Evolutionary conservation across 2,888 invertebrate species (phyloP).

Genomic region (Eupithecia vulgata): DNA sequence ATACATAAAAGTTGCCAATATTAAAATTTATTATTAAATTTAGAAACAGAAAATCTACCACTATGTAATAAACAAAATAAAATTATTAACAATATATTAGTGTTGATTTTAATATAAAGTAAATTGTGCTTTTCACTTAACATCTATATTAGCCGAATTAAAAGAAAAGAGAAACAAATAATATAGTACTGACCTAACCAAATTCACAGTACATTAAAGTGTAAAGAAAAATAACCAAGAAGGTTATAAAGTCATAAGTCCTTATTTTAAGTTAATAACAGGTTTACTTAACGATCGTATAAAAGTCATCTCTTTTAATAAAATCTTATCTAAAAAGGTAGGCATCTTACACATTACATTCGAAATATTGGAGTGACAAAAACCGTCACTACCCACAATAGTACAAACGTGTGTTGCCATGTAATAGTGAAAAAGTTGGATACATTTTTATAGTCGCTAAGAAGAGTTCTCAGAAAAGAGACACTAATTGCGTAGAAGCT

Average conservation of each 20-base stretch:
- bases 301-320: conserved; percentile 82
- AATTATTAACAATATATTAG: conserved; percentile 83
- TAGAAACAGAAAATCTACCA: conserved; percentile 63
- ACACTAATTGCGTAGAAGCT: conserved; percentile 71
- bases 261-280: conserved; percentile 82
- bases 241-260: conserved; percentile 77
- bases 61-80: conserved; percentile 74
- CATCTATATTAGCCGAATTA: conserved; percentile 81
- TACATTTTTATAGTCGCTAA: conserved; percentile 69
- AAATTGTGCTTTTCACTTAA: conserved; percentile 80
- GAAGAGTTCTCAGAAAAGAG: conserved; percentile 56
- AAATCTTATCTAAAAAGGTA: conserved; percentile 81
- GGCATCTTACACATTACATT: conserved; percentile 70
- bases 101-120: conserved; percentile 72
- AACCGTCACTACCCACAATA: conserved; percentile 66
- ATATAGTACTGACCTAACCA: conserved; percentile 60
- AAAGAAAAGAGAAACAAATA: conserved; percentile 55
- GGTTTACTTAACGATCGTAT: conserved; percentile 82
- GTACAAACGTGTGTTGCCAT: conserved; percentile 67
- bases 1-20: conserved; percentile 70
- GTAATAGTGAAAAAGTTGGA: conserved; percentile 73
- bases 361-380: conserved; percentile 48
- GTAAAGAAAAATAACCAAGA: conserved; percentile 64
- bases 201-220: conserved; percentile 49
- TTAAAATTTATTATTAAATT: conserved; percentile 63